phyloP scores from a whole-genome alignment of 2,888 invertebrate genomes.

The Tubulanus polymorphus region DNA sequence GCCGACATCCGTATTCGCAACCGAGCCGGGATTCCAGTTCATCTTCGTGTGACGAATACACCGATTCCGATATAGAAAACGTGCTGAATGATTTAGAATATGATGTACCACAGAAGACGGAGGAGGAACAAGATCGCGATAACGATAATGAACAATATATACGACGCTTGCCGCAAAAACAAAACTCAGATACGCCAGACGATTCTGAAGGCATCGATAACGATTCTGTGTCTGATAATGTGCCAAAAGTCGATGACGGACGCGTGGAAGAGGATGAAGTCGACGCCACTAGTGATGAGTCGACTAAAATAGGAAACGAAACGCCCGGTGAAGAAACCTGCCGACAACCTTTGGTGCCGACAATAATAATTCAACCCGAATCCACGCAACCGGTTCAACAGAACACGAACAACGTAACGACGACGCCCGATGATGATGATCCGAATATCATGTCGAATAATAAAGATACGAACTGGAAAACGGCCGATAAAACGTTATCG shows the following conservation, averaged over 20 bases:
- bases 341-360: neutral
- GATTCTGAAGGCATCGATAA: neutral
- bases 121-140: neutral
- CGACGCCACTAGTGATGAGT: neutral
- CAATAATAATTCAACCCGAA: neutral
- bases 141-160: neutral
- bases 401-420: neutral
- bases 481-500: neutral
- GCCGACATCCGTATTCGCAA: too few species aligned
- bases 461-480: neutral
- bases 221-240: neutral
- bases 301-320: too few species aligned
- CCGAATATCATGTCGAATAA: neutral
- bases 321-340: too few species aligned
- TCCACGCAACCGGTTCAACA: neutral
- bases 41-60: neutral
- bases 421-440: neutral
- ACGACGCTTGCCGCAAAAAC: neutral
- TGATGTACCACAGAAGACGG: neutral
- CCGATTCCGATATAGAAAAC: neutral
- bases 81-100: neutral
- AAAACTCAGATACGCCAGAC: neutral
- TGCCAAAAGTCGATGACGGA: neutral
- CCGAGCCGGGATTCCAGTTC: neutral
- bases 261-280: neutral